Conservation (phyloP, 1,140 invertebrate species). For the Anastrepha ludens region DNA sequence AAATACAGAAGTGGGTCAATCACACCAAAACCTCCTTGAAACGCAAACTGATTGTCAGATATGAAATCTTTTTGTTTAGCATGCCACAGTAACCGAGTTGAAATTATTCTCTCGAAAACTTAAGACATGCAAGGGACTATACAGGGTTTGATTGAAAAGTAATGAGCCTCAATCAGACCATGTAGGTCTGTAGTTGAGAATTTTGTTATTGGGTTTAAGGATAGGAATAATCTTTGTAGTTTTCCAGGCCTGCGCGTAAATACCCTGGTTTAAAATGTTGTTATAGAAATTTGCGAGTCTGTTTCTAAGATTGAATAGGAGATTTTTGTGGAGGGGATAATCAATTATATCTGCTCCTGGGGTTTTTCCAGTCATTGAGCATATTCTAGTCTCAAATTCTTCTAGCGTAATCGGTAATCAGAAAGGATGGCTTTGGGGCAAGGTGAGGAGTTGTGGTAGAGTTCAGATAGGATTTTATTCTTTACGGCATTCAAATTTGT, state of each 20-base stretch:
- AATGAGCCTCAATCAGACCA: too few relatives aligned
- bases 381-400: neutral
- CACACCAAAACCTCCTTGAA: neutral
- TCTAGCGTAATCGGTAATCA: neutral
- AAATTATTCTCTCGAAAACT: slow-evolving; percentile 23
- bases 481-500: neutral
- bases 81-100: neutral
- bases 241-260: slow-evolving; percentile 40
- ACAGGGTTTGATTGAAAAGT: too few relatives aligned
- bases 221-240: slow-evolving; percentile 35
- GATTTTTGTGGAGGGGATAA: neutral
- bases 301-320: neutral
- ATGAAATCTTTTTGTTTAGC: neutral
- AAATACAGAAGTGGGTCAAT: neutral
- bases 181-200: slow-evolving; percentile 30
- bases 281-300: neutral
- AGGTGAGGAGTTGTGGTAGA: neutral
- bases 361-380: neutral
- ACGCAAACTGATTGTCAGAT: neutral
- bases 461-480: neutral
- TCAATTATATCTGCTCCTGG: neutral
- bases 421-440: neutral
- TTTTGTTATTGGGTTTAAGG: slow-evolving; percentile 6
- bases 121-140: slow-evolving; percentile 42
- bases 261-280: slow-evolving; percentile 3